Conservation (phyloP, 2,888 invertebrate genomes). For the Lepidocyrtoides sp. region DNA sequence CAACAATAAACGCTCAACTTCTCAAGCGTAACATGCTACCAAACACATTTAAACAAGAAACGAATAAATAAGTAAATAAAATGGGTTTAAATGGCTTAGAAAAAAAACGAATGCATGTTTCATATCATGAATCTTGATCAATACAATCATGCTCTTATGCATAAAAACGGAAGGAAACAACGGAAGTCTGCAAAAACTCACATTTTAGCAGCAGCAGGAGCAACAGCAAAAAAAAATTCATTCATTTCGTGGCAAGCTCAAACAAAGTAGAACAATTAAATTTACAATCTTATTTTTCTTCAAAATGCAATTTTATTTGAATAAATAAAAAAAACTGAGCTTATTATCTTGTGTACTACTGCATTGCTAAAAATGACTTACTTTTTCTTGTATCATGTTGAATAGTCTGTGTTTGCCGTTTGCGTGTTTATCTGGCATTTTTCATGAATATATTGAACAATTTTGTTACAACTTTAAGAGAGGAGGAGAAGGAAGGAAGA, state of each 20-base stretch:
- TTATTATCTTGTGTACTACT: no score
- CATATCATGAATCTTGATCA: background rate
- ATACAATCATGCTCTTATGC: background rate
- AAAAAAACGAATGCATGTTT: background rate
- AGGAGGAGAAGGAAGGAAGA: conserved; percentile 11
- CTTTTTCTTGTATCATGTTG: no score
- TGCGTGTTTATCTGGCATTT: conserved; percentile 1
- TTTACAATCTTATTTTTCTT: background rate
- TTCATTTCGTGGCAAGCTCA: background rate
- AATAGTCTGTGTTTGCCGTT: no score
- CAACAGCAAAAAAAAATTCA: background rate
- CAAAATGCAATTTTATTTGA: background rate
- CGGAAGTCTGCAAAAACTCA: conserved; percentile 22
- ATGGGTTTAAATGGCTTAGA: background rate
- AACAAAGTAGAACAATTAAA: conserved; percentile 6
- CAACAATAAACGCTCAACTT: background rate
- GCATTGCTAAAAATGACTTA: no score
- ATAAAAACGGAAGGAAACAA: conserved; percentile 44
- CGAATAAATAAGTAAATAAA: background rate
- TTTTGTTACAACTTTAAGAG: no score
- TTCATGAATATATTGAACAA: background rate
- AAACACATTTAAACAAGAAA: background rate
- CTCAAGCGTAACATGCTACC: background rate
- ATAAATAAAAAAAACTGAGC: no score
- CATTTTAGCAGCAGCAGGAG: background rate